Conservation (phyloP, 2,888 invertebrate species). For the Chrysina gloriosa region DNA sequence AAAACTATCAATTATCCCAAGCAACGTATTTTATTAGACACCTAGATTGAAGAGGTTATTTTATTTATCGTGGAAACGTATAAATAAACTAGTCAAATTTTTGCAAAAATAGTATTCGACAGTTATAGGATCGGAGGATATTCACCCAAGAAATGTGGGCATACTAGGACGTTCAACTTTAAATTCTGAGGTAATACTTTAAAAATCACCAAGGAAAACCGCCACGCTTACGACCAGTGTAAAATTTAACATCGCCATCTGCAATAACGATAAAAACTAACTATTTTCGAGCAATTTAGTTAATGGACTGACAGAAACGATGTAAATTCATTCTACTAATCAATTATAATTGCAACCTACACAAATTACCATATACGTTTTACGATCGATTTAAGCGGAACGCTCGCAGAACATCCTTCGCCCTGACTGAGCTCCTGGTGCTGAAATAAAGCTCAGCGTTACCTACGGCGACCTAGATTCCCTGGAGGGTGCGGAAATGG, state of each 20-base stretch:
- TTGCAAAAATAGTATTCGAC: neutral
- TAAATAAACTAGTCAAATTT: neutral
- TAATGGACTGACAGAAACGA: neutral
- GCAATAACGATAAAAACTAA: constrained; percentile 7
- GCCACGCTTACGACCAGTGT: neutral
- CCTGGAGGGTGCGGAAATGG: neutral
- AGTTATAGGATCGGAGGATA: neutral
- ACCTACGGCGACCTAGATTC: constrained; percentile 26
- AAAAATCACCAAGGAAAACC: neutral
- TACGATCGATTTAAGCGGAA: neutral
- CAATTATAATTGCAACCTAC: too few relatives aligned
- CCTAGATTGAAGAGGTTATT: too few relatives aligned
- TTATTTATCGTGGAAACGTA: too few relatives aligned
- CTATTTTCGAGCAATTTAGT: neutral
- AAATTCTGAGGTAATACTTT: neutral
- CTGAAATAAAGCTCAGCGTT: constrained; percentile 8
- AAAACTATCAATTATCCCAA: too few relatives aligned
- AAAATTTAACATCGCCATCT: neutral
- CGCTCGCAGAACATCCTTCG: neutral
- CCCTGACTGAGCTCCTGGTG: constrained; percentile 28
- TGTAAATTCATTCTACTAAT: too few relatives aligned
- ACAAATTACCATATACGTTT: too few relatives aligned
- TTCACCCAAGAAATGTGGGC: neutral
- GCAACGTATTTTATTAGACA: too few relatives aligned
- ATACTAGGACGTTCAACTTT: constrained; percentile 8